A percentile compares a stretch with the other conserved stretches of the same genome.
Evolutionary conservation across 2,113 vertebrate species (phyloP).

Genomic region (Phylloscopus whistleri): DNA sequence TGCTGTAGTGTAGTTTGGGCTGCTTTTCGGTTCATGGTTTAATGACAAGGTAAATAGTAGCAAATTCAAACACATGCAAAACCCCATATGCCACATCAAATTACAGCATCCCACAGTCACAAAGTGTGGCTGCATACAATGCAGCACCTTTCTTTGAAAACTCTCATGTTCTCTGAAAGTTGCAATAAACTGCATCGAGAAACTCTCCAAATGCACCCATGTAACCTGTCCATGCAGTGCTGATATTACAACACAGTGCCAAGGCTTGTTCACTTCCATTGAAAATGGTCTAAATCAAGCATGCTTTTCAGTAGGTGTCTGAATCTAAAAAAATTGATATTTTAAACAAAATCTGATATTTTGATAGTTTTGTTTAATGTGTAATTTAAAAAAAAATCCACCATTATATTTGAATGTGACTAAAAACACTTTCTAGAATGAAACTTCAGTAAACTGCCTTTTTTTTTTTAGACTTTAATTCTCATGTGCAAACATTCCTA

Average conservation of each 20-base stretch:
- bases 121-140: not conserved
- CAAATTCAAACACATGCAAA: not conserved
- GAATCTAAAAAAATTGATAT: not conserved
- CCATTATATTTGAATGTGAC: not conserved
- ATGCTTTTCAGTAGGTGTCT: not conserved
- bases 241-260: rapidly evolving
- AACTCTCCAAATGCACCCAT: not conserved
- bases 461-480: not conserved
- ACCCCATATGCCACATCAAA: not conserved
- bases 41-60: not conserved
- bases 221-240: not conserved
- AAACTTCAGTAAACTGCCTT: not conserved
- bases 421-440: not conserved
- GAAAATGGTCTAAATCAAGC: not conserved
- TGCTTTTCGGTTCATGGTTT: not conserved
- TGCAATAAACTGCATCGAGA: not conserved
- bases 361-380: not conserved
- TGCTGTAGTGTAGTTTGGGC: not conserved
- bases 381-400: not conserved
- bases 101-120: not conserved
- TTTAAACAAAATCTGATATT: not conserved
- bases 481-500: not conserved
- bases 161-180: not conserved
- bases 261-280: not conserved
- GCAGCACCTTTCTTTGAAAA: not conserved